Evolutionary conservation across 2,888 invertebrate genomes (phyloP).

Genomic region (Ceramica pisi): DNA sequence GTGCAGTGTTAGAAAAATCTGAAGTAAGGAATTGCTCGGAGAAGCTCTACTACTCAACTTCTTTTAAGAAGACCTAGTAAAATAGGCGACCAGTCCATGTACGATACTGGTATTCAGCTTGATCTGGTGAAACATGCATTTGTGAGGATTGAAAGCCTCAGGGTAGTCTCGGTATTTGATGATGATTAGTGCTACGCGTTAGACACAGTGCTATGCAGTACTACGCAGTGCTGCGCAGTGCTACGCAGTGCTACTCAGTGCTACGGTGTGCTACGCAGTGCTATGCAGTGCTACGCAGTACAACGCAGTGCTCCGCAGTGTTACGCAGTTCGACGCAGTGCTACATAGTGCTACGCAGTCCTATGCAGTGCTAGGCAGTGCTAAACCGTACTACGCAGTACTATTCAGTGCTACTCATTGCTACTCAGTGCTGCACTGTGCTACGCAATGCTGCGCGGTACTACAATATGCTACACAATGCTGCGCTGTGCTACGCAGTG

Average conservation of each 20-base stretch:
- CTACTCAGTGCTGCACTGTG: background rate
- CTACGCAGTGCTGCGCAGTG: background rate
- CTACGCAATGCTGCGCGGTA: background rate
- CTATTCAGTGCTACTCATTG: background rate
- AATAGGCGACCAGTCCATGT: too few species aligned
- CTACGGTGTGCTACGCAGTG: background rate
- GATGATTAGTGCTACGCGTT: too few species aligned
- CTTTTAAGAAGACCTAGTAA: too few species aligned
- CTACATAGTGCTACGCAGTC: background rate
- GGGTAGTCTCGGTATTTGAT: too few species aligned
- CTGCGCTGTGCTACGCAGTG: background rate
- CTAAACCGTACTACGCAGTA: background rate
- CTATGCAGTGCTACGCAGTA: background rate
- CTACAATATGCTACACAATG: too few species aligned
- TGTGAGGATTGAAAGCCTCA: too few species aligned
- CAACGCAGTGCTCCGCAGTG: too few species aligned
- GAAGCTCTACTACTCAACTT: too few species aligned
- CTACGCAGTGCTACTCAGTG: background rate
- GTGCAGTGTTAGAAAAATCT: too few species aligned
- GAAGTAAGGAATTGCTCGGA: too few species aligned
- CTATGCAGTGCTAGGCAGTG: background rate
- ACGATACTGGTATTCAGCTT: too few species aligned
- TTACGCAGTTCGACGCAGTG: background rate
- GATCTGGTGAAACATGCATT: too few species aligned
- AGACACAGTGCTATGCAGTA: background rate